These are phyloP conservation scores for Trichopria drosophilae DNA, from an alignment of 2,888 invertebrate genomes.

Conservation along the genomic window DNA sequence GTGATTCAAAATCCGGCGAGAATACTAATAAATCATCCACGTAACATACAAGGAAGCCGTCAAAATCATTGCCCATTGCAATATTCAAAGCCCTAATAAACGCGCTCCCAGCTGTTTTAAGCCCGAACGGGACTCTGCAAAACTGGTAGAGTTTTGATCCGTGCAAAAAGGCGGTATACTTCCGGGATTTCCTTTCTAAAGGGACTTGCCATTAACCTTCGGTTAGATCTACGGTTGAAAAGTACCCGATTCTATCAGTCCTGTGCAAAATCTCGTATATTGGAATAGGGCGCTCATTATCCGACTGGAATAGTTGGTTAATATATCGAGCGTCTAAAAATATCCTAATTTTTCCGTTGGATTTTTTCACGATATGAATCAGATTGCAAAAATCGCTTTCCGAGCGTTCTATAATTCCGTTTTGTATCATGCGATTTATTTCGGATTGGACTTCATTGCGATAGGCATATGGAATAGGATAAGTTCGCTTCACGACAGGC, in stretches of 20 bases:
- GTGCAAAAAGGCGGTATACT: conserved; percentile 11
- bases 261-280: too few relatives aligned
- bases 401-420: neutral
- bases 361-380: too few relatives aligned
- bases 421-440: neutral
- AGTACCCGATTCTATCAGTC: too few relatives aligned
- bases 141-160: conserved; percentile 1
- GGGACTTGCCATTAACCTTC: conserved; percentile 10
- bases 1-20: too few relatives aligned
- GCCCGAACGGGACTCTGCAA: neutral
- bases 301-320: too few relatives aligned
- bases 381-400: neutral
- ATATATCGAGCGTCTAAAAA: too few relatives aligned
- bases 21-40: too few relatives aligned
- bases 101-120: conserved; percentile 1
- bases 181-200: neutral
- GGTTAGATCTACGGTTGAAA: conserved; percentile 59
- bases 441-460: neutral
- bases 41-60: conserved; percentile 45
- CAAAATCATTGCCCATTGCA: conserved; percentile 43
- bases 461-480: neutral
- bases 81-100: conserved; percentile 1
- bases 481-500: neutral
- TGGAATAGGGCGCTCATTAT: too few relatives aligned
- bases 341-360: too few relatives aligned